phyloP scores from a whole-genome alignment of 2,113 vertebrate genomes.

The Stercorarius parasiticus region DNA sequence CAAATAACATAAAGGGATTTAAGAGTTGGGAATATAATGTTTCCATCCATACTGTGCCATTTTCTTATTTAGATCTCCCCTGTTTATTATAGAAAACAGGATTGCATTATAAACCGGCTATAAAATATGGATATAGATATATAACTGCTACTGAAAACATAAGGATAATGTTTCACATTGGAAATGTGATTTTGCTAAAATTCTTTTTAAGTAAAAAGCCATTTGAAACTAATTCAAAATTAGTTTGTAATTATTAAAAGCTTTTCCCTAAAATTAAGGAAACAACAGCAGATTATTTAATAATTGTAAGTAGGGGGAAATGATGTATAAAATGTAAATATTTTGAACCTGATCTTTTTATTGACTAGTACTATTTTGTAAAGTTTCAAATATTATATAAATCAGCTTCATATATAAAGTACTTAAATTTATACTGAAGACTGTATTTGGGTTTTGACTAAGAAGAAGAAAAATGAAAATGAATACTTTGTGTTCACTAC shows the following conservation, averaged over 20 bases:
- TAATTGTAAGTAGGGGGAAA: not conserved
- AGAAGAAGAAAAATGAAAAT: not conserved
- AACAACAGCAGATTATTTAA: not conserved
- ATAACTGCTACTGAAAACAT: not conserved
- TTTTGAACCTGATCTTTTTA: constrained; percentile 42
- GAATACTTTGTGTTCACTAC: constrained; percentile 29
- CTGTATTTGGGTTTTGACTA: not conserved
- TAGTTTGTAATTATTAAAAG: constrained; percentile 13
- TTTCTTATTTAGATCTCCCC: not conserved
- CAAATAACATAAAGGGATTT: not conserved
- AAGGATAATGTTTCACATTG: not conserved
- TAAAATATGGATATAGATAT: not conserved
- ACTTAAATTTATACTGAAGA: constrained; percentile 9
- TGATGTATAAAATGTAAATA: constrained; percentile 44
- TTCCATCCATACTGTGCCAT: not conserved
- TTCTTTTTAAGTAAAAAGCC: constrained; percentile 4
- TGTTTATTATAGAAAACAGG: not conserved
- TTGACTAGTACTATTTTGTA: constrained; percentile 38
- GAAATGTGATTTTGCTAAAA: constrained; percentile 9
- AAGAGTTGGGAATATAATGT: not conserved
- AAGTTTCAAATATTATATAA: constrained; percentile 26
- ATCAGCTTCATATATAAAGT: constrained; percentile 28
- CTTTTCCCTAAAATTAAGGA: constrained; percentile 3
- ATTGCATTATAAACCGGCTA: not conserved
- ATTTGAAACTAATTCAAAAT: not conserved